Conservation (phyloP, 2,888 invertebrate genomes). For the Epinotia brunnichana region DNA sequence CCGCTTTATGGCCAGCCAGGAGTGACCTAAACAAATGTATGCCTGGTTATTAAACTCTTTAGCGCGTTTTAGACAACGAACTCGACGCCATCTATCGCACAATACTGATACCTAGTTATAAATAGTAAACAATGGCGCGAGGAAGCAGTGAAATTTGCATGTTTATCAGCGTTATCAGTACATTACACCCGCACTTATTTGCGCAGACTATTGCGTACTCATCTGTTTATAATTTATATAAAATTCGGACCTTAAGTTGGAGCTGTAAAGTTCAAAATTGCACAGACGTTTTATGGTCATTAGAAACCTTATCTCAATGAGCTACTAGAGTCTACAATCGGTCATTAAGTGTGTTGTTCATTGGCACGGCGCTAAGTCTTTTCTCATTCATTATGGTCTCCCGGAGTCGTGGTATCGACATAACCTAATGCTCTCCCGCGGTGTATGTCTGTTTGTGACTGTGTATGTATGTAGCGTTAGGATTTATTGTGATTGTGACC, state of each 20-base stretch:
- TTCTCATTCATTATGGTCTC: conserved; percentile 4
- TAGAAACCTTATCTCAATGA: not conserved
- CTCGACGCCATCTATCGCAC: not conserved
- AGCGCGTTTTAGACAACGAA: not conserved
- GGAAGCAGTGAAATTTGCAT: conserved; percentile 36
- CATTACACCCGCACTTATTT: conserved; percentile 39
- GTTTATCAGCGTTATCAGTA: conserved; percentile 41
- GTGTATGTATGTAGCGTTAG: too few relatives aligned
- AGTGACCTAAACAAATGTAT: too few relatives aligned
- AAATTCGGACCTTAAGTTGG: not conserved
- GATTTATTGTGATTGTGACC: not conserved
- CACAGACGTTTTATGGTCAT: not conserved
- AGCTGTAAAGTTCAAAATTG: not conserved
- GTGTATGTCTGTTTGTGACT: not conserved
- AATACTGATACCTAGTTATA: not conserved
- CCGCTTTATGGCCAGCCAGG: too few relatives aligned
- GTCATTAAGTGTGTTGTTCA: not conserved
- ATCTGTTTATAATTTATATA: not conserved
- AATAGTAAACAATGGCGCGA: conserved; percentile 30
- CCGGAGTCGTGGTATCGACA: not conserved
- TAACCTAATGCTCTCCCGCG: conserved; percentile 1
- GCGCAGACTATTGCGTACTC: conserved; percentile 9
- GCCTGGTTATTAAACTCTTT: not conserved
- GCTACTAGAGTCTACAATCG: not conserved
- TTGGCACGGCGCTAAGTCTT: not conserved